phyloP scores from a whole-genome alignment of 92 coral and sea anemone species.

The Ricordea florida region DNA sequence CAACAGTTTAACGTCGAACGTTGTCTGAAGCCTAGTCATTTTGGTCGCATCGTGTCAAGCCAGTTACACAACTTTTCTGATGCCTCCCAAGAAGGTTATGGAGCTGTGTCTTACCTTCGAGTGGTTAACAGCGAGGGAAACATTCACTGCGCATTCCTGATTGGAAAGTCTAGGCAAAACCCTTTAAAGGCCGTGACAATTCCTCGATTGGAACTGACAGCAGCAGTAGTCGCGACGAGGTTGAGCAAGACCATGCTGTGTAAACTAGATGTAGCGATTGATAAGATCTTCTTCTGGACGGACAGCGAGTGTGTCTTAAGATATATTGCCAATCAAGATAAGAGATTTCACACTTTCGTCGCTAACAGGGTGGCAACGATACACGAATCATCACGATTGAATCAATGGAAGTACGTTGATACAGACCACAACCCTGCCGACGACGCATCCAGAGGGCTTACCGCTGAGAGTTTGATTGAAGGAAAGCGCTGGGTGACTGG shows the following conservation, averaged over 20 bases:
- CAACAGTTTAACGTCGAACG: no score
- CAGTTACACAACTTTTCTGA: no score
- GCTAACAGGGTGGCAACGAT: slow-evolving; percentile 54
- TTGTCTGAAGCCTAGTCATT: no score
- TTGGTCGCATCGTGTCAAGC: no score
- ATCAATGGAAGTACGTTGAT: slow-evolving; percentile 64
- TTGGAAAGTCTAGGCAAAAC: no score
- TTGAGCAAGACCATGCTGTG: neutral
- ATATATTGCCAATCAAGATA: slow-evolving; percentile 9
- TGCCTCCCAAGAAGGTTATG: no score
- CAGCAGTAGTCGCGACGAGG: slow-evolving; percentile 28
- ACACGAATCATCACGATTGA: slow-evolving; percentile 37
- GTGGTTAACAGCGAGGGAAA: no score
- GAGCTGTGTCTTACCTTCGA: no score
- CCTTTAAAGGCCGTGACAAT: no score
- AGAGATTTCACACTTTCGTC: slow-evolving; percentile 19
- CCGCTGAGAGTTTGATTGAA: slow-evolving; percentile 7
- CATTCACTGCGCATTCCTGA: no score
- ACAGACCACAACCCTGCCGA: slow-evolving; percentile 62
- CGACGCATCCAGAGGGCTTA: slow-evolving; percentile 60
- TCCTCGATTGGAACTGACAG: no score
- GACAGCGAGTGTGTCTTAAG: slow-evolving; percentile 22
- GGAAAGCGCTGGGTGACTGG: slow-evolving; percentile 57
- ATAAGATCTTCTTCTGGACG: slow-evolving; percentile 1
- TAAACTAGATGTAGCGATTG: neutral